Base-by-base conservation (phyloP, 2,797 vertebrate genomes). In the Protosalanx chinensis region DNA sequence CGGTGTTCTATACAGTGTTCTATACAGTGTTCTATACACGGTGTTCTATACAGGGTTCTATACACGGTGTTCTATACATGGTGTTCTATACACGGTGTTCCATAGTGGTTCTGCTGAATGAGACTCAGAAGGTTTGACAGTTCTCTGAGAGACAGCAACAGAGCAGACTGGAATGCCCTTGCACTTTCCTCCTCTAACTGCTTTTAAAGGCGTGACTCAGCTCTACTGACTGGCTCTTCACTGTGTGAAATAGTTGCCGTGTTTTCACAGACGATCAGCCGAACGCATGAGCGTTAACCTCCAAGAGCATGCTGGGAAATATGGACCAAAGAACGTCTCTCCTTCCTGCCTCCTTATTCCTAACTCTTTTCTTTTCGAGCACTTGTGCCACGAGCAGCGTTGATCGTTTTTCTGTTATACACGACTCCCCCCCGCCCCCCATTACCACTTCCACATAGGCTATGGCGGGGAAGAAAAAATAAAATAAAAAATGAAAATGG, bases 401-500 rank as follows among this genome's bases (percentile, higher is more conserved):
- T 58, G 41, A 18, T 64, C 76, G 20, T n/a, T 71, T 82, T 60
- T 82, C 73, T 74, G 77, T 71, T 73, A 70, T 68, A 46, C 3
- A 18, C 61, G 8, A 63, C 75, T 67, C 72, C 69, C 65, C 77
- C 73, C 29, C 73, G 58, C 72, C 72, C 63, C 67, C 82, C 66
- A 2, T 79, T 85, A 82, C 76, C 67, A 78, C 53, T 71, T 80
- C 66, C 76, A 76, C 73, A 37, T 72, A 75, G 77, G 71, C 79
- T 83, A 81, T 74, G 61, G 76, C 33, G 74, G 73, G 72, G 33
- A 35, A 12, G 12, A 46, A 35, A 46, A 46, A 35, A 46, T 0
- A 46, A 13, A 12, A 46, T 12, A 46, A 46, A 74, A 72, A 81
- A 76, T 82, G 80, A 79, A 75, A 88, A 90, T 73, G 15, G 18